Conservation (phyloP, 2,888 invertebrate genomes). For the Apomyelois bistriatella region DNA sequence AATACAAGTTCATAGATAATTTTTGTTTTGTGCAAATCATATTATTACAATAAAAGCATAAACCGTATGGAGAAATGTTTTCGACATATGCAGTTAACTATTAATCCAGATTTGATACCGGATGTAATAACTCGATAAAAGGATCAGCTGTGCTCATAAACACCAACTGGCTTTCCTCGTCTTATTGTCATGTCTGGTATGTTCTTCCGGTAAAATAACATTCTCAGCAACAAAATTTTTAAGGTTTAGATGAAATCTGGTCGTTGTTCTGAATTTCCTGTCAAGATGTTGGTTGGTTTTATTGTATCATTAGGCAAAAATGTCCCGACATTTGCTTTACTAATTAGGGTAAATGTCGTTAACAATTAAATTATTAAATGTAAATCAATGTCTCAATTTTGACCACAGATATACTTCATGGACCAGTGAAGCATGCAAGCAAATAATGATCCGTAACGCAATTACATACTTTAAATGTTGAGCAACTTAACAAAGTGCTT, state of each 20-base stretch:
- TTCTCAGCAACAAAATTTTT: not conserved
- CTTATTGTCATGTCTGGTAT: not conserved
- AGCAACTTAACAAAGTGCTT: constrained; percentile 36
- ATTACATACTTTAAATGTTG: constrained; percentile 32
- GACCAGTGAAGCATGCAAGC: constrained; percentile 43
- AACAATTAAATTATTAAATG: constrained; percentile 18
- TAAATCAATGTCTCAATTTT: constrained; percentile 52
- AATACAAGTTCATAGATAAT: constrained; percentile 2
- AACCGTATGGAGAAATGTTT: too few species aligned
- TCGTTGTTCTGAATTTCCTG: not conserved
- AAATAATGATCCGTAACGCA: constrained; percentile 50
- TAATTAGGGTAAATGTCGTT: not conserved
- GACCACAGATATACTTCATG: constrained; percentile 43
- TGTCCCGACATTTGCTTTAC: not conserved
- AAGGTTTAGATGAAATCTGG: not conserved
- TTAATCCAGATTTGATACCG: constrained; percentile 4
- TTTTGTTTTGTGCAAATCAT: too few species aligned
- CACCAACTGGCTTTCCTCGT: not conserved
- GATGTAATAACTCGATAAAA: constrained; percentile 10
- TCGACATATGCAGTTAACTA: too few species aligned
- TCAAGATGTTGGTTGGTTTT: too few species aligned
- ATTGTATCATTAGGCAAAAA: too few species aligned
- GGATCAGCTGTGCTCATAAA: constrained; percentile 6
- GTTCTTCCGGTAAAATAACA: not conserved
- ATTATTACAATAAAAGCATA: too few species aligned